Percentiles rank a stretch among this genome's conserved stretches.
Conservation (phyloP, 2,113 vertebrate genomes). For the Ursus arctos region DNA sequence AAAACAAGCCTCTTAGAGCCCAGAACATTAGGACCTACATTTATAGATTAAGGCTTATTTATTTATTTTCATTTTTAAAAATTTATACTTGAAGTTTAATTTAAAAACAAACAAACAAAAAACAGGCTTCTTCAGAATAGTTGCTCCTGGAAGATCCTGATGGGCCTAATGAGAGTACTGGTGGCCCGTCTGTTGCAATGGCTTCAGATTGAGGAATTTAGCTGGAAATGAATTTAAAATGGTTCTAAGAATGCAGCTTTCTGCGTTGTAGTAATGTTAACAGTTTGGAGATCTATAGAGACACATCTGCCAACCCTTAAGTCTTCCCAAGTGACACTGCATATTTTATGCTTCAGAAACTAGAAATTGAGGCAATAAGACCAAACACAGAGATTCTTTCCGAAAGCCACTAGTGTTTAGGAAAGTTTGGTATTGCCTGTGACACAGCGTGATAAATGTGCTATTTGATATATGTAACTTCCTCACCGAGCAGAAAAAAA, state of each 20-base stretch:
- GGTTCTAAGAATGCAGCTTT: not conserved
- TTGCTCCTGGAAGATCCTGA: not conserved
- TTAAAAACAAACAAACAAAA: not conserved
- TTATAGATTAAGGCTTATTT: not conserved
- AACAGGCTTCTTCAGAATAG: not conserved
- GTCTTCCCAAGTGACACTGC: not conserved
- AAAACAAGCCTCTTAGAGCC: not conserved
- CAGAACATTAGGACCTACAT: not conserved
- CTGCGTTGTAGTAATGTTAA: not conserved
- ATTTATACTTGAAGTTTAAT: not conserved
- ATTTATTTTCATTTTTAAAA: not conserved
- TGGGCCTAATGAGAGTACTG: not conserved
- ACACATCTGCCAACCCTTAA: not conserved
- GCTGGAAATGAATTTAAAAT: not conserved
- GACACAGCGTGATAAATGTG: not conserved
- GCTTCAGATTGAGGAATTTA: not conserved
- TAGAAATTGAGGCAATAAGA: not conserved
- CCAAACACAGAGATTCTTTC: conserved; percentile 29
- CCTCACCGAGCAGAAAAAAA: not conserved
- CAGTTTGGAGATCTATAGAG: not conserved
- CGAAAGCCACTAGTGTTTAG: not conserved
- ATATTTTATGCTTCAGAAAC: not conserved
- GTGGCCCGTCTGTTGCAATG: not conserved
- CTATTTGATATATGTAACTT: not conserved
- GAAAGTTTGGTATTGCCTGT: not conserved